A percentile compares a stretch with the other conserved stretches of the same genome.
Conservation (phyloP, 2,888 invertebrate genomes). For the Stegophylla sp. region DNA sequence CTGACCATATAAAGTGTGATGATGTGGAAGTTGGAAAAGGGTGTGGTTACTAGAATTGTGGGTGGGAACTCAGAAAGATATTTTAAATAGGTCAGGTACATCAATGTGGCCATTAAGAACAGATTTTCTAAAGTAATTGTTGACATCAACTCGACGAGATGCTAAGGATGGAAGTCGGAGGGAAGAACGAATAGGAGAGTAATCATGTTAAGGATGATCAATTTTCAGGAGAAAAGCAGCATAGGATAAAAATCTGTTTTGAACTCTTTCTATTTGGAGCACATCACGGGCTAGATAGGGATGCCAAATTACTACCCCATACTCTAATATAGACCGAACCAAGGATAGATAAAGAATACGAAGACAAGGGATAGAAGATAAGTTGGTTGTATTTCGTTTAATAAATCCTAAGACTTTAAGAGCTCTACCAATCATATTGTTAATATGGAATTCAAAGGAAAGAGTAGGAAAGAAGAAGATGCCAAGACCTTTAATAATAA, state of each 20-base stretch:
- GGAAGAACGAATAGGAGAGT: background rate
- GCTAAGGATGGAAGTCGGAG: background rate
- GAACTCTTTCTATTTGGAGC: background rate
- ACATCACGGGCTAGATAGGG: background rate
- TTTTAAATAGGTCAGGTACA: too few relatives aligned
- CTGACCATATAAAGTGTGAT: too few relatives aligned
- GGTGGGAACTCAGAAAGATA: too few relatives aligned
- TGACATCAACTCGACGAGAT: background rate
- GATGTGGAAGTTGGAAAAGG: too few relatives aligned
- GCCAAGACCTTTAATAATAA: background rate
- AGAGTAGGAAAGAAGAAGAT: background rate
- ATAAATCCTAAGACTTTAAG: background rate
- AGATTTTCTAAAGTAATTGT: too few relatives aligned
- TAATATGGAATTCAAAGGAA: background rate
- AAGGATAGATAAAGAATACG: background rate
- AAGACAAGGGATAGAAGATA: slow-evolving; percentile 8
- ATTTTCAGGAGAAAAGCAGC: too few relatives aligned
- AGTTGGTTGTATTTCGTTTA: background rate
- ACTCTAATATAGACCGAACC: background rate
- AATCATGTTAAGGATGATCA: too few relatives aligned
- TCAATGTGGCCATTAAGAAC: too few relatives aligned
- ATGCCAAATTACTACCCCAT: background rate
- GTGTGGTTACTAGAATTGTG: too few relatives aligned
- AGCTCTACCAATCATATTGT: background rate
- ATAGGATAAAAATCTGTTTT: background rate